phyloP scores from a whole-genome alignment of 2,113 vertebrate species.

The Danionella cerebrum region DNA sequence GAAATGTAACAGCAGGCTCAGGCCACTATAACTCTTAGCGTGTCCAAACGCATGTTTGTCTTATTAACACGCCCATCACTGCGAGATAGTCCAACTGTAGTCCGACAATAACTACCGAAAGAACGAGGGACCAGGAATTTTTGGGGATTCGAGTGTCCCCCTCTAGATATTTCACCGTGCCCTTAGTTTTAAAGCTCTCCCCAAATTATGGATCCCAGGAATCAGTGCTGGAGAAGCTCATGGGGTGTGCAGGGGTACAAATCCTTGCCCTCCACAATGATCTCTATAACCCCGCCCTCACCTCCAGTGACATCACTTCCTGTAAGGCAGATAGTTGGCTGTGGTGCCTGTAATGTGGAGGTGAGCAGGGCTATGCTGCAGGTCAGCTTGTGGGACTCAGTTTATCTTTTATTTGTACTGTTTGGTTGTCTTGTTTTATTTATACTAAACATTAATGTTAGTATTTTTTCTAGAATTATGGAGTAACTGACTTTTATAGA shows the following conservation, averaged over 20 bases:
- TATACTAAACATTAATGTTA: constrained; percentile 30
- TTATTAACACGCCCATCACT: constrained; percentile 60
- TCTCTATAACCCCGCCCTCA: constrained; percentile 16
- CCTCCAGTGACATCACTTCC: constrained; percentile 27
- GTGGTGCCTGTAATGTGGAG: constrained; percentile 33
- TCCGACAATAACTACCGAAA: constrained; percentile 40
- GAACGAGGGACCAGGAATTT: constrained; percentile 19
- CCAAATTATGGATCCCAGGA: constrained; percentile 27
- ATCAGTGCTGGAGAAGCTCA: constrained; percentile 35
- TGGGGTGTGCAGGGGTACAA: neutral
- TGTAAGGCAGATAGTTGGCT: constrained; percentile 55
- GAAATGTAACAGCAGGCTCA: constrained; percentile 55
- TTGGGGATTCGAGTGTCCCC: neutral
- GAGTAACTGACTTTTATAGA: constrained; percentile 58
- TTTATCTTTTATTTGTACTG: constrained; percentile 46
- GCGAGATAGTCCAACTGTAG: constrained; percentile 44
- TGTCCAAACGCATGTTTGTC: constrained; percentile 71
- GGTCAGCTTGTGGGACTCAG: constrained; percentile 64
- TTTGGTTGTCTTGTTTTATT: constrained; percentile 38
- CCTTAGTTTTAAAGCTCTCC: neutral
- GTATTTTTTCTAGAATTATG: constrained; percentile 64
- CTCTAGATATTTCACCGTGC: neutral
- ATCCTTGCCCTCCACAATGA: neutral
- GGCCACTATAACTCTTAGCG: constrained; percentile 64
- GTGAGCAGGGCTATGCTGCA: constrained; percentile 65